A percentile compares a stretch with the other conserved stretches of the same genome.
phyloP scores from a whole-genome alignment of 2,113 vertebrate species.

The Mixornis gularis region DNA sequence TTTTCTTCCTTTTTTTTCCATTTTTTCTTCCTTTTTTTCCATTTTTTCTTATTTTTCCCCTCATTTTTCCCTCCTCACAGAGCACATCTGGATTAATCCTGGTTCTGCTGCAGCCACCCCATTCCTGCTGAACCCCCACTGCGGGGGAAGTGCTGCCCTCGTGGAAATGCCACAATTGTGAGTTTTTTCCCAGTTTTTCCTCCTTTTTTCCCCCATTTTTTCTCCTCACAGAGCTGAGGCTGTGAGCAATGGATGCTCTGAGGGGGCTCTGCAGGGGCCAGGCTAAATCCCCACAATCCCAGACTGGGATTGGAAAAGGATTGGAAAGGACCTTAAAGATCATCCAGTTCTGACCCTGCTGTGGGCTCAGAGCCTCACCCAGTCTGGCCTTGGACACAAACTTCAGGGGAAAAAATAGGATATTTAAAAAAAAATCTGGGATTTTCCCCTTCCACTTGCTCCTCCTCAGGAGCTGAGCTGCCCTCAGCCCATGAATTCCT shows the following conservation, averaged over 20 bases:
- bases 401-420: too few relatives aligned
- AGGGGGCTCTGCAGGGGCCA: not conserved
- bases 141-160: not conserved
- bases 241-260: accelerated
- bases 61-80: too few relatives aligned
- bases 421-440: not conserved
- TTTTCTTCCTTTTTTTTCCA: too few relatives aligned
- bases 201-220: not conserved
- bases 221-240: not conserved
- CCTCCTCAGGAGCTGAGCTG: not conserved
- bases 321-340: not conserved
- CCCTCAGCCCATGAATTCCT: not conserved
- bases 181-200: not conserved
- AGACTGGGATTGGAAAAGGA: not conserved
- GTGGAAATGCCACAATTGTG: not conserved
- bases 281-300: not conserved
- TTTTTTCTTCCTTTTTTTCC: too few relatives aligned
- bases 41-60: too few relatives aligned
- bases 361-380: not conserved
- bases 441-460: not conserved
- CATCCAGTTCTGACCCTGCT: too few relatives aligned
- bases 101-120: not conserved
- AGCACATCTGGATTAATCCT: not conserved
- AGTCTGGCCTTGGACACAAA: not conserved
- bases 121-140: accelerated